These are phyloP conservation scores for Motacilla tschutschensis DNA, from an alignment of 2,113 vertebrate genomes.

Conservation along the genomic window DNA sequence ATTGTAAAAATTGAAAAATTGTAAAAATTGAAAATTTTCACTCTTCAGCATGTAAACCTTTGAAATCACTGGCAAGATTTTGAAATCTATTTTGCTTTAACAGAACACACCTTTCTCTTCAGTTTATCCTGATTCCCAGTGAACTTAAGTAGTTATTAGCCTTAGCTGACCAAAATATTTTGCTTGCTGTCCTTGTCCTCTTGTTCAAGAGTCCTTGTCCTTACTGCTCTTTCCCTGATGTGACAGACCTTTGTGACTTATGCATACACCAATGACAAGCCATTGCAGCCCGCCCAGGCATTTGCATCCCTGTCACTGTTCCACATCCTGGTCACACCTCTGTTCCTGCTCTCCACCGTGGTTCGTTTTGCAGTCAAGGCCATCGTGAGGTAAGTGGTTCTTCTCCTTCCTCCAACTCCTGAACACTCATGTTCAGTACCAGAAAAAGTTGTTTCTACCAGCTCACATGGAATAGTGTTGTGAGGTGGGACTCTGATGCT, in stretches of 20 bases:
- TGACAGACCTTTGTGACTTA: conserved; percentile 89
- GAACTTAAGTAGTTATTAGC: background rate
- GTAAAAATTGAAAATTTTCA: background rate
- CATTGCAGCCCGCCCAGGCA: conserved; percentile 80
- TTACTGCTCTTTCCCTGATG: background rate
- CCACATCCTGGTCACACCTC: conserved; percentile 93
- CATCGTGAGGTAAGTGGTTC: conserved; percentile 81
- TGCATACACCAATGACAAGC: conserved; percentile 54
- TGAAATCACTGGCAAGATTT: background rate
- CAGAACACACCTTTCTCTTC: background rate
- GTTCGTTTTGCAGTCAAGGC: conserved; percentile 96
- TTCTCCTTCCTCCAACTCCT: background rate
- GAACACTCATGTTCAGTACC: fast-evolving
- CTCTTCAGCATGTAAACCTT: background rate
- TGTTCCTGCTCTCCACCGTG: conserved; percentile 96
- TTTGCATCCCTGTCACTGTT: conserved; percentile 93
- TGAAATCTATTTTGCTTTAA: background rate
- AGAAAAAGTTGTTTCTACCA: background rate
- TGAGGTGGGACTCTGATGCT: background rate
- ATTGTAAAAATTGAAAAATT: too few relatives aligned
- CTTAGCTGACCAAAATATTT: background rate
- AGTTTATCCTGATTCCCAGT: background rate
- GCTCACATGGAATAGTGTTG: fast-evolving
- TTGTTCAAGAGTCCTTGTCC: background rate
- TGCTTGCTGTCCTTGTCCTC: background rate